A percentile compares a stretch with the other conserved stretches of the same genome.
Conservation (phyloP, 2,888 invertebrate genomes). For the Boloria selene region DNA sequence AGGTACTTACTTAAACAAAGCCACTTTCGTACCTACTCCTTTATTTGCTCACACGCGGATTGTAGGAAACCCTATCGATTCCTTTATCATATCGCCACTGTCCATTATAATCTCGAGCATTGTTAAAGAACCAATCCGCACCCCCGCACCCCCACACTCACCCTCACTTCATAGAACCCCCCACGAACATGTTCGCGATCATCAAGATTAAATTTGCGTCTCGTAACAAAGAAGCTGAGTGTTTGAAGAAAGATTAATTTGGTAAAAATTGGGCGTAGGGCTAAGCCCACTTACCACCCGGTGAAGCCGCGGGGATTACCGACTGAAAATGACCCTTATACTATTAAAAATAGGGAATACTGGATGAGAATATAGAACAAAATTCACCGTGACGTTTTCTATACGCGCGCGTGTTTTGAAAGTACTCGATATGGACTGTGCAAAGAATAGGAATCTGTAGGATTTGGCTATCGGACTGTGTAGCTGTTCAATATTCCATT, state of each 20-base stretch:
- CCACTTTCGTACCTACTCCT: neutral
- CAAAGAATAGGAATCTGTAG: constrained; percentile 23
- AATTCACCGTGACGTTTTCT: constrained; percentile 17
- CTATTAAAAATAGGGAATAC: neutral
- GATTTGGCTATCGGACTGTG: constrained; percentile 7
- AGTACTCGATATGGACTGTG: constrained; percentile 28
- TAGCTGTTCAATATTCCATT: neutral
- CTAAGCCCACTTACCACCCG: constrained; percentile 39
- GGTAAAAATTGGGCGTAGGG: constrained; percentile 59
- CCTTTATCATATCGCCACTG: constrained; percentile 16
- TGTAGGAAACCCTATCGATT: constrained; percentile 17
- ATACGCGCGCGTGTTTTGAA: constrained; percentile 21
- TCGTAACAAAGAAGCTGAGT: constrained; percentile 65
- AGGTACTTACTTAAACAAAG: neutral
- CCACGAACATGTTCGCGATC: constrained; percentile 43
- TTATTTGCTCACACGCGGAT: constrained; percentile 8
- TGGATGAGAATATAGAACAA: constrained; percentile 5
- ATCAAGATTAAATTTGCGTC: constrained; percentile 65
- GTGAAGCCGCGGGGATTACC: constrained; percentile 2
- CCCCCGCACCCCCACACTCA: constrained; percentile 19
- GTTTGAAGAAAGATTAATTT: constrained; percentile 79
- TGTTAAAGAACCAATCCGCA: constrained; percentile 34
- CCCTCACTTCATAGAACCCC: constrained; percentile 3
- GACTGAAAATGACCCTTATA: constrained; percentile 15
- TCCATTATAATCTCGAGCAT: constrained; percentile 26